These are phyloP conservation scores for Sparidentex hasta DNA, from an alignment of 2,797 vertebrate genomes.

Conservation along the genomic window DNA sequence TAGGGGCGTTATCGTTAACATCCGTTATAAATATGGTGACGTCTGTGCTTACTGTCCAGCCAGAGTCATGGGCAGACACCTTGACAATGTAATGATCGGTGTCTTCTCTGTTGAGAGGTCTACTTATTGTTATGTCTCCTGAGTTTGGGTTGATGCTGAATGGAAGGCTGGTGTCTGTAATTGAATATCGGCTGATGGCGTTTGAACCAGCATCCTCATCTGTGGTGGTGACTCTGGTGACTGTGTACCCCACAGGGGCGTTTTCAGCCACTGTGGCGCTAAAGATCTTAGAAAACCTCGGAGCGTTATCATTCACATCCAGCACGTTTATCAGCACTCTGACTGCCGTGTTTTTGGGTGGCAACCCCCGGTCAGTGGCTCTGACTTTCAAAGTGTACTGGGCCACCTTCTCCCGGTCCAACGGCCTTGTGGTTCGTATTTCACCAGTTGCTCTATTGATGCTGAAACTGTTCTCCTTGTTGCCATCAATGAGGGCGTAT, in stretches of 20 bases:
- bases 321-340: conserved; percentile 91
- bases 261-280: conserved; percentile 95
- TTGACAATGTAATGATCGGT: conserved; percentile 93
- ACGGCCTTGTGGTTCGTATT: conserved; percentile 89
- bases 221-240: conserved; percentile 95
- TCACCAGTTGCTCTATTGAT: conserved; percentile 93
- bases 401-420: conserved; percentile 93
- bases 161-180: conserved; percentile 91
- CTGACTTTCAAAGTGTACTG: conserved; percentile 90
- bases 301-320: conserved; percentile 98
- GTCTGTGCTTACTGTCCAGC: conserved; percentile 98
- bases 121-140: conserved; percentile 93
- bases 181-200: conserved; percentile 92
- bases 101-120: conserved; percentile 95
- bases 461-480: conserved; percentile 92
- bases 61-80: conserved; percentile 96
- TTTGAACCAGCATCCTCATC: conserved; percentile 95
- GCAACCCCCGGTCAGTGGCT: conserved; percentile 91
- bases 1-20: conserved; percentile 94
- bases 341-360: conserved; percentile 88
- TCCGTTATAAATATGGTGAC: conserved; percentile 95
- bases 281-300: conserved; percentile 97
- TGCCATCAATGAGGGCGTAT: conserved; percentile 92
- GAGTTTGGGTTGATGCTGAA: conserved; percentile 93
- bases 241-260: conserved; percentile 92